These are phyloP conservation scores for Nemurella pictetii DNA, from an alignment of 2,888 invertebrate genomes.

Conservation along the genomic window DNA sequence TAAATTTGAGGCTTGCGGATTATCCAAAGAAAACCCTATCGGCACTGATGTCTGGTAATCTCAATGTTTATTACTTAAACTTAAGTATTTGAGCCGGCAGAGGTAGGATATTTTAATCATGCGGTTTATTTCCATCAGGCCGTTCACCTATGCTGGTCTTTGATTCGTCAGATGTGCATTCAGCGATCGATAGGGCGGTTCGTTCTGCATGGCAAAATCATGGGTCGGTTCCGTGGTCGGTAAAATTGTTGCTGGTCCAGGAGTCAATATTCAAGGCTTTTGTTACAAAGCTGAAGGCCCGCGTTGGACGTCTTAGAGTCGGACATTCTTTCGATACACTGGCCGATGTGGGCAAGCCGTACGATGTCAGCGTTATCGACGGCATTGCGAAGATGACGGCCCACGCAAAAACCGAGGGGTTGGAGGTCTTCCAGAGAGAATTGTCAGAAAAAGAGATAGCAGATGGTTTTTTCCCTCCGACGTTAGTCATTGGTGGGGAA, in stretches of 20 bases:
- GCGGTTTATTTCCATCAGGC: conserved; percentile 50
- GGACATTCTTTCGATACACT: conserved; percentile 54
- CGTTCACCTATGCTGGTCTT: conserved; percentile 57
- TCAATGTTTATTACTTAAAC: not conserved
- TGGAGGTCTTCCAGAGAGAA: conserved; percentile 43
- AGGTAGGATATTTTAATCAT: conserved; percentile 1
- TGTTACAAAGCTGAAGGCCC: conserved; percentile 53
- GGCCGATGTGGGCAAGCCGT: conserved; percentile 54
- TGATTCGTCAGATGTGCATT: conserved; percentile 60
- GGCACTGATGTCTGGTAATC: not conserved
- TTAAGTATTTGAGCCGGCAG: not conserved
- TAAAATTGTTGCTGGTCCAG: conserved; percentile 57
- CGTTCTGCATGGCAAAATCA: conserved; percentile 58
- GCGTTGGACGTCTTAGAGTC: conserved; percentile 51
- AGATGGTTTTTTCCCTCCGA: conserved; percentile 51
- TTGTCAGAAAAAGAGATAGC: conserved; percentile 28
- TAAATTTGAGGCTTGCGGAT: conserved; percentile 51
- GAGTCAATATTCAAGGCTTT: conserved; percentile 56
- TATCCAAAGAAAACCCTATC: not conserved
- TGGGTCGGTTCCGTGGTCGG: conserved; percentile 59
- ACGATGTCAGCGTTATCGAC: conserved; percentile 48
- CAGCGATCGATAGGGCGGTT: conserved; percentile 57
- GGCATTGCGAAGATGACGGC: conserved; percentile 46
- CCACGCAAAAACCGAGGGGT: conserved; percentile 46
- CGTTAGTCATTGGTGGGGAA: conserved; percentile 51